Conservation (phyloP, 2,113 vertebrate species). For the Coptodon rendalli region DNA sequence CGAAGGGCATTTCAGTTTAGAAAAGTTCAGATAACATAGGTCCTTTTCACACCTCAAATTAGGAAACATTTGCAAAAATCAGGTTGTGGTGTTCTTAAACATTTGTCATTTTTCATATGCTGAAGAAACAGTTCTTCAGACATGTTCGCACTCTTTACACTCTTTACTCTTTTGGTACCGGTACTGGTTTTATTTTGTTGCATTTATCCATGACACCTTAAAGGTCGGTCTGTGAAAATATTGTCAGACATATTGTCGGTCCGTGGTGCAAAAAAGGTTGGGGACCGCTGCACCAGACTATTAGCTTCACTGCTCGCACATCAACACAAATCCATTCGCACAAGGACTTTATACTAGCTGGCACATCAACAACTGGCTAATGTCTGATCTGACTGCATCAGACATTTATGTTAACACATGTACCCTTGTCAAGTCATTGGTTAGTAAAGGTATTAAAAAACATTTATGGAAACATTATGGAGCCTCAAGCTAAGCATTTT, state of each 20-base stretch:
- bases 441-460: not conserved
- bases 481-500: not conserved
- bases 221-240: not conserved
- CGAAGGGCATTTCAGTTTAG: not conserved
- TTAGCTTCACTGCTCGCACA: not conserved
- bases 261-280: too few species aligned
- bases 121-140: not conserved
- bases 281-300: not conserved
- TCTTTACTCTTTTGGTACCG: not conserved
- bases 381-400: not conserved
- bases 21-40: not conserved
- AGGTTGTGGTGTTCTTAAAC: not conserved
- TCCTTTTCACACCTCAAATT: not conserved
- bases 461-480: not conserved
- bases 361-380: not conserved
- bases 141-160: not conserved
- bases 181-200: not conserved
- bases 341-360: not conserved
- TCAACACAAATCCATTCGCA: not conserved
- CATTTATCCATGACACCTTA: not conserved
- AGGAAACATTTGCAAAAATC: not conserved
- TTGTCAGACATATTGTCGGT: not conserved
- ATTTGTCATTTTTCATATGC: not conserved
- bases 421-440: not conserved
- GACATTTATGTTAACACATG: not conserved